phyloP scores from a whole-genome alignment of 2,888 invertebrate species.

The Brachylomia viminalis region DNA sequence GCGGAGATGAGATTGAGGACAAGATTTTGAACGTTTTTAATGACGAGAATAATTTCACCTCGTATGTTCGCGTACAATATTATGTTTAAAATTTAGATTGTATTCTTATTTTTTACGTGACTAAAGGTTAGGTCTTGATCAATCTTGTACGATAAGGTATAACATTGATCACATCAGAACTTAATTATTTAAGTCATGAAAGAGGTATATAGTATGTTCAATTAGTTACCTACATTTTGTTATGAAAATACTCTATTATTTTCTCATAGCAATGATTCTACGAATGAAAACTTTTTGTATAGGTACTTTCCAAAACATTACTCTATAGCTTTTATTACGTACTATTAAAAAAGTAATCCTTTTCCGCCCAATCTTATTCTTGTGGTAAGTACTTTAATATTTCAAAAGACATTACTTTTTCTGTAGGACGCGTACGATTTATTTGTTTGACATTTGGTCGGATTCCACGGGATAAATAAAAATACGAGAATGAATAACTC shows the following conservation, averaged over 20 bases:
- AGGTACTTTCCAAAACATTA: neutral
- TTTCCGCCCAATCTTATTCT: conserved; percentile 63
- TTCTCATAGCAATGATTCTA: neutral
- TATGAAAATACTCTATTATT: neutral
- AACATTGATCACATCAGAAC: neutral
- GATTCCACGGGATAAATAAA: conserved; percentile 79
- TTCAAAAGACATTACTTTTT: conserved; percentile 74
- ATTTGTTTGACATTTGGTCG: conserved; percentile 82
- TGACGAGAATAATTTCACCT: neutral
- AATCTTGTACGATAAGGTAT: neutral
- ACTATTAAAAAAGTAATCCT: conserved; percentile 51
- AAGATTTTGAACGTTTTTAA: neutral
- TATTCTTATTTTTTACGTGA: neutral
- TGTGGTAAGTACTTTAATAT: conserved; percentile 72
- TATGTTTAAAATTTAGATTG: neutral
- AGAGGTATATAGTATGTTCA: neutral
- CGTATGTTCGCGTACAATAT: neutral
- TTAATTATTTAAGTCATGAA: neutral
- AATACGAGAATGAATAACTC: conserved; percentile 65
- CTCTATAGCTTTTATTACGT: neutral
- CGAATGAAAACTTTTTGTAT: conserved; percentile 1
- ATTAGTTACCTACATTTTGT: neutral
- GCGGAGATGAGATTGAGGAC: neutral
- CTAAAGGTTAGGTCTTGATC: neutral
- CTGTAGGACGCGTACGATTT: conserved; percentile 76